These are phyloP conservation scores for Conus canariensis DNA, from an alignment of 2,888 invertebrate species.

Conservation along the genomic window DNA sequence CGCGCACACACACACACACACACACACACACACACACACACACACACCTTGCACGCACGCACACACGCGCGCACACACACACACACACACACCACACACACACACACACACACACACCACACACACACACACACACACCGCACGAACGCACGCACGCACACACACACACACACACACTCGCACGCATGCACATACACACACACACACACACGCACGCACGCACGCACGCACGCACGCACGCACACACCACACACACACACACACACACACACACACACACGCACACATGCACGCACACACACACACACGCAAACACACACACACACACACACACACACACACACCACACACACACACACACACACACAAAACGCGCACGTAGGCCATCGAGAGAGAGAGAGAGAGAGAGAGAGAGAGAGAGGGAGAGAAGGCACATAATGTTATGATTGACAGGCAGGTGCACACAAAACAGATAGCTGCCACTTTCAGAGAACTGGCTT, in stretches of 20 bases:
- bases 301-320: neutral
- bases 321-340: neutral
- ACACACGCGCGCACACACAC: neutral
- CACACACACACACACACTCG: neutral
- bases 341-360: neutral
- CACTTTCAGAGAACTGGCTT: no score
- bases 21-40: constrained; percentile 15
- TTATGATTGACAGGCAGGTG: neutral
- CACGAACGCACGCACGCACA: neutral
- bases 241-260: neutral
- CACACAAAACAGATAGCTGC: no score
- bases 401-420: neutral
- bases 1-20: neutral
- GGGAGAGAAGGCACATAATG: neutral
- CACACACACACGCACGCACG: constrained; percentile 3
- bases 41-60: neutral
- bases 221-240: neutral
- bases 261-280: neutral
- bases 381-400: no score
- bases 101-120: neutral
- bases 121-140: neutral
- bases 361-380: neutral
- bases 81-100: neutral
- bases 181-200: neutral
- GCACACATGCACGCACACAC: neutral